Percentiles rank a stretch among this genome's conserved stretches.
These are phyloP conservation scores for Malurus cyaneus DNA, from an alignment of 2,113 vertebrate genomes.

Conservation along the genomic window DNA sequence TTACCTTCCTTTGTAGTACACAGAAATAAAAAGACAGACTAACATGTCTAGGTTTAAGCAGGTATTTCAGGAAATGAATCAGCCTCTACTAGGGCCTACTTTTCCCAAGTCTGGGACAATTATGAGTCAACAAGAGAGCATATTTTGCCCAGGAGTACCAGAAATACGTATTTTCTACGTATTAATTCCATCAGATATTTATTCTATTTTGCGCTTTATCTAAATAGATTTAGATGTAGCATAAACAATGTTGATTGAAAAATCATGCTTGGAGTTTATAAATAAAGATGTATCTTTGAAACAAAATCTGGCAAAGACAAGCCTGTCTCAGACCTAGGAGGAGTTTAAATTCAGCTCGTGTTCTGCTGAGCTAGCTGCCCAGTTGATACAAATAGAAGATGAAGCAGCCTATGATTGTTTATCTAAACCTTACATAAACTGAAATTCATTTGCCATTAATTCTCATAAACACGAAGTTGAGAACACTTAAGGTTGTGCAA, in stretches of 20 bases:
- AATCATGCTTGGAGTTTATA: background rate
- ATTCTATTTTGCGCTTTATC: background rate
- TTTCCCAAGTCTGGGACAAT: background rate
- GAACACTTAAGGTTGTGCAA: background rate
- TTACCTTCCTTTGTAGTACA: background rate
- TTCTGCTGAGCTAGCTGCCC: conserved; percentile 9
- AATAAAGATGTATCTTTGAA: conserved; percentile 9
- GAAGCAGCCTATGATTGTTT: background rate
- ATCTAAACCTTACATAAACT: background rate
- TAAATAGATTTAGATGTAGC: background rate
- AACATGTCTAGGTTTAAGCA: background rate
- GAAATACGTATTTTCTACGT: background rate
- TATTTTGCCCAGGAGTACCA: background rate
- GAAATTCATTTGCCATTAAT: background rate
- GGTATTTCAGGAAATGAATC: background rate
- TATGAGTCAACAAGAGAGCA: background rate
- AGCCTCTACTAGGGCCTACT: background rate
- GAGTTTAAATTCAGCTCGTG: background rate
- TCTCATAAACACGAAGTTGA: background rate
- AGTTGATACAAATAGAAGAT: background rate
- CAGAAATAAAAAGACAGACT: background rate
- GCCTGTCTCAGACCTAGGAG: background rate
- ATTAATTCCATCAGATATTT: background rate
- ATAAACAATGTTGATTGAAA: background rate
- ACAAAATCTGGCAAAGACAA: background rate